phyloP scores from a whole-genome alignment of 2,797 vertebrate genomes.

The Columba guinea region DNA sequence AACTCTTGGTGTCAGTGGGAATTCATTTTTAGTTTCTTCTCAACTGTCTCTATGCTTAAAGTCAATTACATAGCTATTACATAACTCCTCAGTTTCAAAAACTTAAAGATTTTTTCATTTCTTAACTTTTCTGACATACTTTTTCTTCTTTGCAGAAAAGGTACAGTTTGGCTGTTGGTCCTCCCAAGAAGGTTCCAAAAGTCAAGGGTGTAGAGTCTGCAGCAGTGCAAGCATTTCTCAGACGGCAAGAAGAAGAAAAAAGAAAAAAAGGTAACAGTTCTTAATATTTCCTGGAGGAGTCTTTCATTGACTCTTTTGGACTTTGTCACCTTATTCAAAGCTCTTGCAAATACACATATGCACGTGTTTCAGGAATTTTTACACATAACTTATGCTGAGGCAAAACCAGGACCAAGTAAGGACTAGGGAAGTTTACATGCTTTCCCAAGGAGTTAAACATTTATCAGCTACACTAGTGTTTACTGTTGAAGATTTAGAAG shows the following conservation, averaged over 20 bases:
- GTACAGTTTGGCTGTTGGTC: conserved; percentile 94
- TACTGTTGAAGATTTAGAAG: neutral
- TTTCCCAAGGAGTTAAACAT: neutral
- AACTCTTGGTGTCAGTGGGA: neutral
- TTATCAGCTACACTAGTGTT: neutral
- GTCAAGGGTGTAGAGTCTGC: conserved; percentile 91
- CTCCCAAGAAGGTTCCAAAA: conserved; percentile 92
- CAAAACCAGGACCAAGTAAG: neutral
- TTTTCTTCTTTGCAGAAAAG: conserved; percentile 82
- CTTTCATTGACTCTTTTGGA: neutral
- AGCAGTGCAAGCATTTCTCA: conserved; percentile 92
- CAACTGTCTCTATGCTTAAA: neutral
- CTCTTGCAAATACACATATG: neutral
- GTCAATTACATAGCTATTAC: neutral
- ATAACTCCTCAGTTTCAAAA: neutral
- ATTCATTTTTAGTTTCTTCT: neutral
- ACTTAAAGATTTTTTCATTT: neutral
- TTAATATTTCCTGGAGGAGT: neutral
- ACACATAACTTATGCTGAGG: neutral
- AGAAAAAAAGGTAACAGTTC: conserved; percentile 84
- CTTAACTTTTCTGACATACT: neutral
- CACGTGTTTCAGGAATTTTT: neutral
- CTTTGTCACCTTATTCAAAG: neutral
- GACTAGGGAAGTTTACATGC: neutral
- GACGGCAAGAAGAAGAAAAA: conserved; percentile 79